These are phyloP conservation scores for Latrodectus geometricus DNA, from an alignment of 1,140 invertebrate species.

Conservation along the genomic window DNA sequence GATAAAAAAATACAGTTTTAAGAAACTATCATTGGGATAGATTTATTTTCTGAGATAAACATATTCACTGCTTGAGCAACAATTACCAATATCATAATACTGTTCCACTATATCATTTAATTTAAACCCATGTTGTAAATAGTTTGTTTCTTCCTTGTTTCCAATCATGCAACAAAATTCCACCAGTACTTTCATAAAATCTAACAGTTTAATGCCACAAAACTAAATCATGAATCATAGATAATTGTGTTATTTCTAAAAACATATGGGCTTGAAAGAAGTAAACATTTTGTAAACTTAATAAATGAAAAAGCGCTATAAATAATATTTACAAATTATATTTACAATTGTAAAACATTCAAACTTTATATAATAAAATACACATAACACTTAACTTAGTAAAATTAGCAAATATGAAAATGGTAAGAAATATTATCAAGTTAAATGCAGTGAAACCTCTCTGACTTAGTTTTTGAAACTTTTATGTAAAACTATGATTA, in stretches of 20 bases:
- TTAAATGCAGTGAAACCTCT: too few relatives aligned
- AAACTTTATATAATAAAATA: too few relatives aligned
- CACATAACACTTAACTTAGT: too few relatives aligned
- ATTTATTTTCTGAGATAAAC: conserved; percentile 53
- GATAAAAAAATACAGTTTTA: too few relatives aligned
- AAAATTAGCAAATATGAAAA: too few relatives aligned
- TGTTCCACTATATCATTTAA: conserved; percentile 39
- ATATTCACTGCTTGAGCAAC: conserved; percentile 61
- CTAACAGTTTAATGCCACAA: not conserved
- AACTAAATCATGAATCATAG: not conserved
- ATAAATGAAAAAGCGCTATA: not conserved
- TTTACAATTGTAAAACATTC: too few relatives aligned
- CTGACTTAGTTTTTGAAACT: too few relatives aligned
- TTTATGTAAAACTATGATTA: too few relatives aligned
- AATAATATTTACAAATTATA: too few relatives aligned
- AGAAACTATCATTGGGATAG: conserved; percentile 30
- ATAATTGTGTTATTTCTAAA: not conserved
- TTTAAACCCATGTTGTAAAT: not conserved
- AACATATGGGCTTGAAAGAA: not conserved
- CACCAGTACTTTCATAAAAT: not conserved
- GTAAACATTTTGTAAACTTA: not conserved
- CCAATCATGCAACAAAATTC: not conserved
- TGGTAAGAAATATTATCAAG: too few relatives aligned
- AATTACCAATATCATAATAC: conserved; percentile 57
- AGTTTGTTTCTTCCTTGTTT: not conserved